These are phyloP conservation scores for Zaprionus vittiger DNA, from an alignment of 1,140 invertebrate species.

Conservation along the genomic window DNA sequence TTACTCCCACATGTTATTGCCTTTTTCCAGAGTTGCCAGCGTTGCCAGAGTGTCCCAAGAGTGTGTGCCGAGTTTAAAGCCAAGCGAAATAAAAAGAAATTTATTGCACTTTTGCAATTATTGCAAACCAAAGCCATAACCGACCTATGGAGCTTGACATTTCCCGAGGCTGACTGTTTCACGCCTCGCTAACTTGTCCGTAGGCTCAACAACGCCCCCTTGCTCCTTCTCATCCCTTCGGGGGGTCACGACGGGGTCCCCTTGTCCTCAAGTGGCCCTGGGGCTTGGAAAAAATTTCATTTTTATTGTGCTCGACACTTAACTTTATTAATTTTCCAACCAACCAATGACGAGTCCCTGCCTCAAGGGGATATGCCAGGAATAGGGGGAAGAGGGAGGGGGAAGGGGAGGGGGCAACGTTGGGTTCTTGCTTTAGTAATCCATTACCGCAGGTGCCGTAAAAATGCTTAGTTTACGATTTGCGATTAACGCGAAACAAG, in stretches of 20 bases:
- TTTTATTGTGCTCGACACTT: slow-evolving; percentile 81
- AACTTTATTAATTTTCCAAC: slow-evolving; percentile 80
- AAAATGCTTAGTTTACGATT: slow-evolving; percentile 82
- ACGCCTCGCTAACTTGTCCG: slow-evolving; percentile 71
- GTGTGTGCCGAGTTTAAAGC: slow-evolving; percentile 41
- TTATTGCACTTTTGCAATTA: slow-evolving; percentile 77
- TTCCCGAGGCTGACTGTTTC: slow-evolving; percentile 49
- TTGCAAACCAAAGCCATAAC: slow-evolving; percentile 75
- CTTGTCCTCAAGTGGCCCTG: slow-evolving; percentile 12
- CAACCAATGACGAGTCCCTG: slow-evolving; percentile 64
- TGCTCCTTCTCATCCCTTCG: background rate
- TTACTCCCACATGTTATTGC: slow-evolving; percentile 30
- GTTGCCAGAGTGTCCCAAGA: slow-evolving; percentile 2
- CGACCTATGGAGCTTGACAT: slow-evolving; percentile 61
- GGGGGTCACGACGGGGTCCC: background rate
- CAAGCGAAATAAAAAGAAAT: slow-evolving; percentile 58
- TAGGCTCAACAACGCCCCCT: background rate
- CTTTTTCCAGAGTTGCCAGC: slow-evolving; percentile 13
- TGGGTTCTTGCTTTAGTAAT: slow-evolving; percentile 67
- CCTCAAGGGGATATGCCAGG: background rate
- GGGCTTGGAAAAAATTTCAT: slow-evolving; percentile 54
- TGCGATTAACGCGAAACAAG: slow-evolving; percentile 81
- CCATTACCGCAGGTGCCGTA: slow-evolving; percentile 81
- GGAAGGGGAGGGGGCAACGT: background rate
- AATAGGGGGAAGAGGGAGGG: background rate